Percentiles rank a stretch among this genome's conserved stretches.
These are phyloP conservation scores for Leptonema lineaticorne DNA, from an alignment of 1,140 invertebrate genomes.

Conservation along the genomic window DNA sequence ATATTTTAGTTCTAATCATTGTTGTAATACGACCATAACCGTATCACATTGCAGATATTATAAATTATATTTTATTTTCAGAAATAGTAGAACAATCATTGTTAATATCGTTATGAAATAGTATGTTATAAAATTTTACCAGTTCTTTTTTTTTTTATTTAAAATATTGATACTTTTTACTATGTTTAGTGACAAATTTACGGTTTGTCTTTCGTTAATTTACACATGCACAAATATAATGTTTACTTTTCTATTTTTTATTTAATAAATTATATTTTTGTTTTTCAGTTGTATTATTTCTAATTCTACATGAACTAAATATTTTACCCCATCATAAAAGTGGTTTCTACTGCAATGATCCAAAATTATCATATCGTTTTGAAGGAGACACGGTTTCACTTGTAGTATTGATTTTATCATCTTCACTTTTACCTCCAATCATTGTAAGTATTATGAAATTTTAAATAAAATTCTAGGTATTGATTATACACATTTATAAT, in stretches of 20 bases:
- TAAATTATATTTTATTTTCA: no score
- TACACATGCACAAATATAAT: no score
- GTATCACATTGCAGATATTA: no score
- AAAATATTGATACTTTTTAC: no score
- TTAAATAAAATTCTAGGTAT: background rate
- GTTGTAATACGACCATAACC: no score
- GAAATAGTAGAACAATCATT: no score
- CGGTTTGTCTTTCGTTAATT: no score
- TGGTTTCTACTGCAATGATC: conserved; percentile 62
- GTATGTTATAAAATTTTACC: no score
- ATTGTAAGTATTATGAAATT: conserved; percentile 29
- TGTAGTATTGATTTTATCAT: conserved; percentile 43
- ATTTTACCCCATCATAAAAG: conserved; percentile 45
- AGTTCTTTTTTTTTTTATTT: no score
- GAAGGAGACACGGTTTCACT: conserved; percentile 57
- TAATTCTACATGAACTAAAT: conserved; percentile 27
- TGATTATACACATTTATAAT: background rate
- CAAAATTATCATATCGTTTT: conserved; percentile 56
- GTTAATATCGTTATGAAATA: no score
- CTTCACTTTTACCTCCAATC: conserved; percentile 41
- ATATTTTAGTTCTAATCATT: no score
- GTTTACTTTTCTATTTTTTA: background rate
- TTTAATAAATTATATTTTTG: conserved; percentile 21
- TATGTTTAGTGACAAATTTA: no score
- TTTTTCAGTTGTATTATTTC: conserved; percentile 31